Conservation (phyloP, 2,888 invertebrate genomes). For the Noctua comes region DNA sequence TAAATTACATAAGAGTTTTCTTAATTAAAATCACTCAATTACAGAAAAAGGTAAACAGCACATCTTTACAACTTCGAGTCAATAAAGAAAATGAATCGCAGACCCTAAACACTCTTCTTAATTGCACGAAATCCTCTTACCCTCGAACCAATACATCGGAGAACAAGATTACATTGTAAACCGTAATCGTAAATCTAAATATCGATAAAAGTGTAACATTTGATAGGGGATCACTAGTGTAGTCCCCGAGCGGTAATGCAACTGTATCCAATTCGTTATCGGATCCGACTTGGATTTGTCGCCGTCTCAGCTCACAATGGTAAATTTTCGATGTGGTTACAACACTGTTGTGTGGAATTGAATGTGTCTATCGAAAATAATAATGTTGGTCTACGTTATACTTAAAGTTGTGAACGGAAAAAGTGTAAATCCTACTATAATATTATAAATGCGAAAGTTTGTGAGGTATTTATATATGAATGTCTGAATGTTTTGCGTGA, state of each 20-base stretch:
- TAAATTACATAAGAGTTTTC: neutral
- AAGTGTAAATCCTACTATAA: neutral
- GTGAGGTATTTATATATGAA: too few relatives aligned
- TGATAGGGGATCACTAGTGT: slow-evolving; percentile 69
- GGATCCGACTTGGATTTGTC: slow-evolving; percentile 83
- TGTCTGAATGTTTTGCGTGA: too few relatives aligned
- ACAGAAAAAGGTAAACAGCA: neutral
- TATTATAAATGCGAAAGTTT: too few relatives aligned
- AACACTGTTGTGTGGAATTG: slow-evolving; percentile 69
- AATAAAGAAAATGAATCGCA: slow-evolving; percentile 29
- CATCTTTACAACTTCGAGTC: slow-evolving; percentile 6
- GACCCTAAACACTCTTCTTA: slow-evolving; percentile 37
- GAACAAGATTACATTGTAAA: slow-evolving; percentile 52
- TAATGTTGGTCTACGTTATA: slow-evolving; percentile 18
- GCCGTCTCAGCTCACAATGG: slow-evolving; percentile 78
- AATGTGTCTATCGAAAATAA: slow-evolving; percentile 55
- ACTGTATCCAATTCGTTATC: slow-evolving; percentile 87
- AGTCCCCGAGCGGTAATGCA: slow-evolving; percentile 77
- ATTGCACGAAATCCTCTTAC: slow-evolving; percentile 40
- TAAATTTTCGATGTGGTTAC: slow-evolving; percentile 74
- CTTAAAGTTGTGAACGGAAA: neutral
- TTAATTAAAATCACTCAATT: slow-evolving; percentile 26
- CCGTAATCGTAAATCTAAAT: slow-evolving; percentile 65
- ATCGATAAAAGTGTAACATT: slow-evolving; percentile 66
- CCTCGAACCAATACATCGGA: slow-evolving; percentile 18